phyloP scores from a whole-genome alignment of 2,797 vertebrate genomes.

The Lacerta agilis region DNA sequence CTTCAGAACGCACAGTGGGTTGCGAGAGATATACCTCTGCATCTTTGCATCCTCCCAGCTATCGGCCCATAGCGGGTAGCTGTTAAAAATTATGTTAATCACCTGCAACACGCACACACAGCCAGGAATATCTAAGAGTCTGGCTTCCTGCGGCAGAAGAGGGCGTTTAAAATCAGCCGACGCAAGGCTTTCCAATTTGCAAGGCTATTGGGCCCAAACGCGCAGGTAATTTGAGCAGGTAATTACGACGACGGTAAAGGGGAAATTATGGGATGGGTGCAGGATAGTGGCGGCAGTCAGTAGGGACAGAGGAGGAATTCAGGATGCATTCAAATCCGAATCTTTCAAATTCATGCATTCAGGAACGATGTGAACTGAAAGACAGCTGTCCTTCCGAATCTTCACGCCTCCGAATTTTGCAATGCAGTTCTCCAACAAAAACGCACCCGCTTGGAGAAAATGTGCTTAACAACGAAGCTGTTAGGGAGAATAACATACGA shows the following conservation, averaged over 20 bases:
- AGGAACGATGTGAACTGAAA: too few relatives aligned
- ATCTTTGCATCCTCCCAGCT: background rate
- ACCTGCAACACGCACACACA: fast-evolving
- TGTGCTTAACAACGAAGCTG: too few relatives aligned
- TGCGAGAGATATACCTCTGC: too few relatives aligned
- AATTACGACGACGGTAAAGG: slow-evolving; percentile 37
- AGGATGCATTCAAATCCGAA: background rate
- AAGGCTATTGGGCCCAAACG: slow-evolving; percentile 32
- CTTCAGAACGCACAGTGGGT: background rate
- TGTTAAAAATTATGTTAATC: background rate
- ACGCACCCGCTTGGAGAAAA: too few relatives aligned
- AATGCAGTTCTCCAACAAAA: too few relatives aligned
- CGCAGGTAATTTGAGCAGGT: slow-evolving; percentile 47
- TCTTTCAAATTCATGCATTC: too few relatives aligned
- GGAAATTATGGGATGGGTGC: slow-evolving; percentile 23
- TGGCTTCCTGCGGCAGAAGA: background rate
- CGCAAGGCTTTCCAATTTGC: slow-evolving; percentile 4
- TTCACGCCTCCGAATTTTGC: too few relatives aligned
- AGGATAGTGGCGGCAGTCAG: background rate
- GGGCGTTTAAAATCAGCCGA: background rate
- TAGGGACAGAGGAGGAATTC: too few relatives aligned
- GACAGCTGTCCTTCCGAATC: too few relatives aligned
- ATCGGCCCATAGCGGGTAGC: too few relatives aligned
- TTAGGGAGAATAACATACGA: too few relatives aligned
- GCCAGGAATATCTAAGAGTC: background rate